Conservation (phyloP, 2,113 vertebrate genomes). For the Thamnophis sirtalis region DNA sequence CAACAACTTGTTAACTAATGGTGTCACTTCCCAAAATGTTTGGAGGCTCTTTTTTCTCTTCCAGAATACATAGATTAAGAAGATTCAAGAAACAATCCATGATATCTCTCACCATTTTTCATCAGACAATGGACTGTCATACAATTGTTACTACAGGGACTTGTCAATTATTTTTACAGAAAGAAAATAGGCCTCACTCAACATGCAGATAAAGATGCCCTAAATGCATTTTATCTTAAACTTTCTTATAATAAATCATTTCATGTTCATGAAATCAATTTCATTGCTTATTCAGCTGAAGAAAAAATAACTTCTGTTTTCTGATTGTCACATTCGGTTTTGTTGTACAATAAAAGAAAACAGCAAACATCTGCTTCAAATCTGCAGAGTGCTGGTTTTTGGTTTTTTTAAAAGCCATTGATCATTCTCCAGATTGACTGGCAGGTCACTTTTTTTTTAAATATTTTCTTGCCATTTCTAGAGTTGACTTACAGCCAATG, state of each 20-base stretch:
- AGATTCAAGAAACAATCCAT: not conserved
- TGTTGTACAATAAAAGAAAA: slow-evolving; percentile 3
- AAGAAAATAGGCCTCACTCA: not conserved
- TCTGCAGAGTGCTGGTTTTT: not conserved
- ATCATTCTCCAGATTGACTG: slow-evolving; percentile 33
- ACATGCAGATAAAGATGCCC: not conserved
- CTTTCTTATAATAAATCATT: slow-evolving; percentile 5
- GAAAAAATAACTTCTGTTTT: slow-evolving; percentile 38
- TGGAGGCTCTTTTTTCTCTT: not conserved
- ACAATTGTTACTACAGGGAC: not conserved
- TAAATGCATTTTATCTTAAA: not conserved
- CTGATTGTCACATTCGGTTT: slow-evolving; percentile 52
- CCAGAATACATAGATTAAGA: not conserved
- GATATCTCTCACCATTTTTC: not conserved
- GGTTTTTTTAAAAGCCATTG: not conserved
- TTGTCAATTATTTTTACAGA: not conserved
- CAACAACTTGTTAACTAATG: not conserved
- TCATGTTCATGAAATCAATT: slow-evolving; percentile 18
- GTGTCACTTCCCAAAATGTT: not conserved
- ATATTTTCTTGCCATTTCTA: slow-evolving; percentile 18
- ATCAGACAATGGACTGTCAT: not conserved
- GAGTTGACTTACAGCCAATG: slow-evolving; percentile 20
- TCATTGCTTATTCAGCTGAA: slow-evolving; percentile 19
- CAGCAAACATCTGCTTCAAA: slow-evolving; percentile 10
- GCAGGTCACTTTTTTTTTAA: not conserved